A percentile compares a stretch with the other conserved stretches of the same genome.
Conservation (phyloP, 2,797 vertebrate genomes). For the Balearica regulorum region DNA sequence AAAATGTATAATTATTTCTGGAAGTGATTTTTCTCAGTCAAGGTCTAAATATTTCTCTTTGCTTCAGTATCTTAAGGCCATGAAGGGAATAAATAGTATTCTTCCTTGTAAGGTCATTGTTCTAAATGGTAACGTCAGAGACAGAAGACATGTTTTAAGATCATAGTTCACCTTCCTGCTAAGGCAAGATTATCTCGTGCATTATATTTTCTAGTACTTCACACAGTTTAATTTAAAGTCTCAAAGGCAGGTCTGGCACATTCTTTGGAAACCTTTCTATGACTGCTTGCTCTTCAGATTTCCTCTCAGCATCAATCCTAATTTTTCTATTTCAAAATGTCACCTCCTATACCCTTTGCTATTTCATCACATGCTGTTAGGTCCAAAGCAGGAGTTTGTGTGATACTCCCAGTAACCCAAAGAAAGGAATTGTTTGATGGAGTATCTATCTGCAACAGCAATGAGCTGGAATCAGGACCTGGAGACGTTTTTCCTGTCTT, state of each 20-base stretch:
- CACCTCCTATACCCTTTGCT: neutral
- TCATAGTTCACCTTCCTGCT: neutral
- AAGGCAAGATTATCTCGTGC: neutral
- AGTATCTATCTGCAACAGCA: neutral
- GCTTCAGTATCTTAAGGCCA: neutral
- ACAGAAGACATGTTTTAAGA: neutral
- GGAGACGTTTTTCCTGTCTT: neutral
- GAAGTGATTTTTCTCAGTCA: neutral
- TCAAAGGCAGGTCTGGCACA: neutral
- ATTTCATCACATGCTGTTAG: neutral
- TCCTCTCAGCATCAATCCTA: neutral
- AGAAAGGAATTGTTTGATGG: neutral
- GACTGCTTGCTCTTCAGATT: constrained; percentile 5
- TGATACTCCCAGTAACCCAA: neutral
- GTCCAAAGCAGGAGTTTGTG: neutral
- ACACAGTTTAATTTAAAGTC: constrained; percentile 20
- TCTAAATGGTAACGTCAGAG: neutral
- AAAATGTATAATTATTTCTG: neutral
- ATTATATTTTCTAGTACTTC: neutral
- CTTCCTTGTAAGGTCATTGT: neutral
- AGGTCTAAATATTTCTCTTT: neutral
- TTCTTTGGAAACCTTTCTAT: neutral
- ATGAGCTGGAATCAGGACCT: neutral
- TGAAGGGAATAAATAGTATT: neutral
- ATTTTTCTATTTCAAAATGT: constrained; percentile 9